Base-by-base conservation (phyloP, 2,113 vertebrate species). In the Thalassoma bifasciatum region DNA sequence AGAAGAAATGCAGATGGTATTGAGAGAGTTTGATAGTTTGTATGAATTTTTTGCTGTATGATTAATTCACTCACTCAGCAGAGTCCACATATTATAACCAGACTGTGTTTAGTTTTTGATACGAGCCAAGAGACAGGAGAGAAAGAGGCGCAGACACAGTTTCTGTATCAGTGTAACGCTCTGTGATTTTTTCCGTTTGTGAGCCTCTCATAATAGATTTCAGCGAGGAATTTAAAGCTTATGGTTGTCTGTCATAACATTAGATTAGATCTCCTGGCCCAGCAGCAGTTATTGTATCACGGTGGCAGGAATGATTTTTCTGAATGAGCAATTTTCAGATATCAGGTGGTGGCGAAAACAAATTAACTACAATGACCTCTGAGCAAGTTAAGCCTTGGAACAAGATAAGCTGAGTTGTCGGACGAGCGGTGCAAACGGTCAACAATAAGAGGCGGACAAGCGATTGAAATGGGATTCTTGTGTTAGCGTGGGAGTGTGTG, bases 341-440 rank as follows among this genome's bases (percentile, higher is more conserved):
- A 77, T 54, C 59, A 74, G 36, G 63, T 66, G 46, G 37, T 8
- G 44, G 58, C 36, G 44, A 77, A 73, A 79, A 70, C 26, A 75
- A 67, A 68, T 72, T 0, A 70, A 79, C 60, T 67, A 72, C 52
- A 56, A 40, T 63, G 60, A 70, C 74, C 62, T 70, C 23, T 50
- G 30, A 53, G 75, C 44, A 40, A 62, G n/a, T 67, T 61, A 70
- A 62, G 56, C 42, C 58, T 14, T 4, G 10, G 71, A 50, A 58
- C 50, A 61, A 61, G 44, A 81, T 77, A 52, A 58, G 30, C 40
- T 2, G 40, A 80, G 51, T 40, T 72, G 34, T 54, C 49, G n/a
- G 61, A 59, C 34, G 30, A 49, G 60, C 66, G 9, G 44, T 40
- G 24, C 51, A 73, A 68, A 69, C 2, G 34, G 57, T 73, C 36